Evolutionary conservation across 2,797 vertebrate genomes (phyloP).

Genomic region (Sebastes minor): DNA sequence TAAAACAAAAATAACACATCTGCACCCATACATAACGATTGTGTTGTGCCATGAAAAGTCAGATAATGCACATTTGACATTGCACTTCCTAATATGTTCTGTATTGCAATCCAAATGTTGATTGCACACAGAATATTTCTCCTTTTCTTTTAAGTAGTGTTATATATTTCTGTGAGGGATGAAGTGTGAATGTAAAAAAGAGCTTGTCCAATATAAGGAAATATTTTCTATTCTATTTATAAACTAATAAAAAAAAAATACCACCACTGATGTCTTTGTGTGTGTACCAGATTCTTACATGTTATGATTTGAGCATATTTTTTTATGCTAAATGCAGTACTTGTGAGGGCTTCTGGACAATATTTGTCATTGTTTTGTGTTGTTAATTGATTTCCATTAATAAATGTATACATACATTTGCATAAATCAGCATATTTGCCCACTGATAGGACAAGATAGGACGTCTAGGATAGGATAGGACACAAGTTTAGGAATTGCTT

Average conservation of each 20-base stretch:
- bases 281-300: background rate
- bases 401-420: too few species aligned
- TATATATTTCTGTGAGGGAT: background rate
- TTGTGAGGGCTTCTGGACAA: too few species aligned
- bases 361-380: too few species aligned
- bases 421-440: too few species aligned
- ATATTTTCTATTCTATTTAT: slow-evolving; percentile 71
- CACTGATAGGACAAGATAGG: too few species aligned
- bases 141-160: background rate
- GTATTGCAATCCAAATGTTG: background rate
- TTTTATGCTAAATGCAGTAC: too few species aligned
- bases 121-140: background rate
- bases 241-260: slow-evolving; percentile 17
- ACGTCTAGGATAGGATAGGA: too few species aligned
- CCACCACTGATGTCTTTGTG: background rate
- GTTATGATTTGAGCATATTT: too few species aligned
- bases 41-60: slow-evolving; percentile 5
- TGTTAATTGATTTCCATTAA: too few species aligned
- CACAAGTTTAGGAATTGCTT: too few species aligned
- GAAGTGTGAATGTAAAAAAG: slow-evolving; percentile 19
- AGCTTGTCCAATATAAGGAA: background rate
- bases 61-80: slow-evolving; percentile 22
- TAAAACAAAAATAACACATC: too few species aligned
- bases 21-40: background rate
- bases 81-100: slow-evolving; percentile 51